Base-by-base conservation (phyloP, 1,140 invertebrate genomes). In the Sitophilus oryzae region DNA sequence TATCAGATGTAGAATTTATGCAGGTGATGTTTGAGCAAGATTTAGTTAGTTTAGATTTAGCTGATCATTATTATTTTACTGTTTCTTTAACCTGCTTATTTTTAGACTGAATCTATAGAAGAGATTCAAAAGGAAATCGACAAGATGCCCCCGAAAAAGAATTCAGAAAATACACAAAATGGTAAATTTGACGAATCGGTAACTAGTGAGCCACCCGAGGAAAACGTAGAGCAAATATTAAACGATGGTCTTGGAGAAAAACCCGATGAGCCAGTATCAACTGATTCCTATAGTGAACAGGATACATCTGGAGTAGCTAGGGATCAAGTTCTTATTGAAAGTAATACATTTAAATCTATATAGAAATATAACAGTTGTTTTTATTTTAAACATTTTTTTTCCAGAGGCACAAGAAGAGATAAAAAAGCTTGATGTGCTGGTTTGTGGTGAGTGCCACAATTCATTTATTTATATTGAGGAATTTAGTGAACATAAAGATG, bases 401-500 rank as follows among this genome's bases (percentile, higher is more conserved):
- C 14, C 64, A 86, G 86, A 79, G 61, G 83, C 86, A 9, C 82
- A 86, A 77, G 79, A 86, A 60, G 81, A 86, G 66, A 81, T 88
- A 71, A 79, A 81, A 47, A 79, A 79, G 44, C 69, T 88, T 56
- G 86, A 90, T 75, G 80, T 89, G 5, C 74, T 88, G 36, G 86
- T 90, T 0, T 90, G 88, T 74, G 88, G 88, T 11, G 78, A 82
- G 52, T 91, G 88, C 64, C 82, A 89, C 67, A 77, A 79, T 41
- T 84, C 84, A 38, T 89, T 85, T 71, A 84, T 89, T 68, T 89
- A 86, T 69, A 67, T 89, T 36, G 85, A 88, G 64, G 82, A 86
- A 51, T 89, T 89, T 66, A 78, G 82, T 66, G 78, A 83, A 15
- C 87, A 91, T 63, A 83, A 83, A 68, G 70, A 64, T 4, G 72